Base-by-base conservation (phyloP, 1,140 invertebrate genomes). In the Heterodera schachtii region DNA sequence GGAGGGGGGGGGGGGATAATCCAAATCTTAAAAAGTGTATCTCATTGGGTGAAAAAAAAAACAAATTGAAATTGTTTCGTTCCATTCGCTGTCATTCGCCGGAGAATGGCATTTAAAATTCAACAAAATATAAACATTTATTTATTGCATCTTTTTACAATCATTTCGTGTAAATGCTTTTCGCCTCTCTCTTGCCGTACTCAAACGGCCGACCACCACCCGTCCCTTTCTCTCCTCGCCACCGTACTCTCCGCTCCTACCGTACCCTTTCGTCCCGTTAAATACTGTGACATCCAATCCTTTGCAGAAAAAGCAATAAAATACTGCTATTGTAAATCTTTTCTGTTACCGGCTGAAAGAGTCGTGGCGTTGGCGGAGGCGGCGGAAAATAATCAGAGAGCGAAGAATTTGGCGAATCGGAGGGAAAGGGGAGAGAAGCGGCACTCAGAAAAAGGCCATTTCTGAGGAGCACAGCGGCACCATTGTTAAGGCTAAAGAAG, bases 351-450 rank as follows among this genome's bases (percentile, higher is more conserved):
- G 71, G 13, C 71, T 73, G 49, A 73, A 73, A 73, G 71, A 47
- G 71, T n/a, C 21, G 16, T 5, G 44, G 44, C 13, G 49, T 47
- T 16, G 44, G 44, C 71, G 43, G 43, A 11, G 43, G 13, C 41
- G 44, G 52, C 75, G 75, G 49, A 46, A 80, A 75, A 41, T 16
- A 52, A 64, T 80, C 79, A 16, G 76, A 57, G 6, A 80, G 13
- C 70, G 75, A 75, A 69, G 52, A 81, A 80, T 79, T 80, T 43
- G 31, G 11, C 49, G 43, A 16, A 13, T 0, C 57, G 57, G 13
- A 19, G 11, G 3, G 57, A 13, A 2, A 19, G 16, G 5, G 57
- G 16, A 64, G 13, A 19, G 57, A 11, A 19, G 57, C 19, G 16
- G 57, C 57, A 64, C 4, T 64, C 16, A 64, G 11, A 13, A 64